Evolutionary conservation across 2,888 invertebrate species (phyloP).

Genomic region (Periphyllus acericola): DNA sequence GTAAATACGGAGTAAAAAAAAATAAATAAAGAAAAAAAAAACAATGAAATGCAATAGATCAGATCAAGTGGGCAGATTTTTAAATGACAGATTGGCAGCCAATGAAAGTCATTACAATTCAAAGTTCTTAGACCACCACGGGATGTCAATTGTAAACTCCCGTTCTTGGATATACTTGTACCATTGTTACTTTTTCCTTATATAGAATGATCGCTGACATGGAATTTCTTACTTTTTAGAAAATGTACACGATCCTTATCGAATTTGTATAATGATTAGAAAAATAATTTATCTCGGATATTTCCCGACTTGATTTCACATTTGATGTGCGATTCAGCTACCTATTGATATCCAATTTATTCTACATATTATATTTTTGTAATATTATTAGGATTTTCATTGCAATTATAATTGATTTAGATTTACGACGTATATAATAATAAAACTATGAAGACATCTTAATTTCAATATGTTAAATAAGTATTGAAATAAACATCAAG

Average conservation of each 20-base stretch:
- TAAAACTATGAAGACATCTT: no score
- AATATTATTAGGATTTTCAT: no score
- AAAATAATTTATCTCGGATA: background rate
- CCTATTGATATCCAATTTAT: no score
- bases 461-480: no score
- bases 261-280: background rate
- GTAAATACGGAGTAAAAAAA: background rate
- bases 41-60: constrained; percentile 17
- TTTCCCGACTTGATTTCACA: background rate
- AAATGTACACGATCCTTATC: constrained; percentile 19
- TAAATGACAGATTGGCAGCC: constrained; percentile 32
- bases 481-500: no score
- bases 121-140: constrained; percentile 35
- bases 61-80: constrained; percentile 36
- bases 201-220: constrained; percentile 12
- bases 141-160: constrained; percentile 19
- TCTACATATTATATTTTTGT: no score
- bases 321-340: no score
- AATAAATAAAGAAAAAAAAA: background rate
- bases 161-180: background rate
- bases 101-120: constrained; percentile 30
- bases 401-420: no score
- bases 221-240: background rate
- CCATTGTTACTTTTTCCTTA: constrained; percentile 32
- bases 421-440: no score